Evolutionary conservation across 2,797 vertebrate genomes (phyloP).

Genomic region (Alauda arvensis): DNA sequence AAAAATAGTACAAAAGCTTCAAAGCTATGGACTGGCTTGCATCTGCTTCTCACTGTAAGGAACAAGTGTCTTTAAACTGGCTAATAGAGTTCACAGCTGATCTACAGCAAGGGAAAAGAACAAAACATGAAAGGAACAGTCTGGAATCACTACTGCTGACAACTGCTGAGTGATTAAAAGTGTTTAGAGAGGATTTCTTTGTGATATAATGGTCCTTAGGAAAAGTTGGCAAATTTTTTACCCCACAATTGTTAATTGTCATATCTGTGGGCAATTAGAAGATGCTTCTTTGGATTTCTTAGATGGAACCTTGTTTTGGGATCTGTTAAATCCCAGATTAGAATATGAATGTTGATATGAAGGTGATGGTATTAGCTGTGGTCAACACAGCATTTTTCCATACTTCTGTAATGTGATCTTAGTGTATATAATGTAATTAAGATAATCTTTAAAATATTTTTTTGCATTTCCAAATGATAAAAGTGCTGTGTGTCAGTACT

Average conservation of each 20-base stretch:
- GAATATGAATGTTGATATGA: background rate
- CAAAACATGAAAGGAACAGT: slow-evolving; percentile 4
- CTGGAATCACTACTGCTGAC: background rate
- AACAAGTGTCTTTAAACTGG: slow-evolving; percentile 31
- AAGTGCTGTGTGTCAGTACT: background rate
- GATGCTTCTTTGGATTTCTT: background rate
- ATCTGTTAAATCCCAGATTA: background rate
- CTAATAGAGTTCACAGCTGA: slow-evolving; percentile 30
- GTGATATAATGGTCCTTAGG: background rate
- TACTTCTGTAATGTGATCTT: background rate
- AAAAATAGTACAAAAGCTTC: slow-evolving; percentile 39
- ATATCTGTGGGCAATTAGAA: background rate
- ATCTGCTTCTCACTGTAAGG: slow-evolving; percentile 19
- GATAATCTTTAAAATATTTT: background rate
- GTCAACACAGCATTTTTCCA: background rate
- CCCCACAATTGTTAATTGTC: background rate
- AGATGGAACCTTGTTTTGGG: background rate
- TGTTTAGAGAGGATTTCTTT: slow-evolving; percentile 16
- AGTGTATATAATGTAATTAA: background rate
- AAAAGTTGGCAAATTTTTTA: background rate
- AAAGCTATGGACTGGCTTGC: slow-evolving; percentile 19
- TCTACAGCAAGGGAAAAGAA: slow-evolving; percentile 11
- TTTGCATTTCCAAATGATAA: background rate
- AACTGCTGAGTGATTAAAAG: slow-evolving; percentile 24
- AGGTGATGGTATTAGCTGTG: background rate